Base-by-base conservation (phyloP, 1,140 invertebrate species). In the Drosophila baimaii region DNA sequence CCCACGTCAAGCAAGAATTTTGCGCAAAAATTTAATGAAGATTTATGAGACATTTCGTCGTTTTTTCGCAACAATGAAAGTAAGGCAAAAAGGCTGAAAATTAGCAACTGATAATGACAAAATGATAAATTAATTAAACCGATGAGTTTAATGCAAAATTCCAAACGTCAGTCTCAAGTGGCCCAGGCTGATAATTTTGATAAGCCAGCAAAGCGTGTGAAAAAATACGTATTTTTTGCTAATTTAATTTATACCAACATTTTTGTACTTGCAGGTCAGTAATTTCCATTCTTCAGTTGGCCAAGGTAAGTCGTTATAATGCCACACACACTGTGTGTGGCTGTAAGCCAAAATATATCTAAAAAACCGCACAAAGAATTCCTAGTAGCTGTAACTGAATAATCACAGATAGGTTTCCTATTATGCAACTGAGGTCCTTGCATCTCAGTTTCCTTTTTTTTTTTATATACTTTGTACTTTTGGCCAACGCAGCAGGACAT, bases 401-500 rank as follows among this genome's bases (percentile, higher is more conserved):
- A 69, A 62, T 66, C 61, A 21, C 62, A 41, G 39, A 56, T 65
- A 46, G 43, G 33, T 54, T 68, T 54, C 47, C 59, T 63, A 58
- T 77, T 41, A 39, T 54, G 59, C 46, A 39, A 33, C 15, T 47
- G 37, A 43, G 37, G 43, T 39, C 55, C 62, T 55, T 17, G 39
- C 51, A 35, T 15, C 19, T 35, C 51, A n/a, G n/a, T n/a, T 55
- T 33, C 43, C 31, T 13, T 39, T 15, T 31, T 31, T 64, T 52
- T 52, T 27, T 7, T 49, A 13, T 29, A 29, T 12, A 39, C n/a
- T 13, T 9, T 2, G n/a, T 47, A n/a, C n/a, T 78, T 71, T 84
- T 69, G 84, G 83, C 79, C 78, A 77, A 56, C 81, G 25, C 81
- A 83, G 85, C 84, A 80, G 85, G 84, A 72, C 39, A 75, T 23